phyloP scores from a whole-genome alignment of 2,888 invertebrate genomes.

The Ennomos erosarius region DNA sequence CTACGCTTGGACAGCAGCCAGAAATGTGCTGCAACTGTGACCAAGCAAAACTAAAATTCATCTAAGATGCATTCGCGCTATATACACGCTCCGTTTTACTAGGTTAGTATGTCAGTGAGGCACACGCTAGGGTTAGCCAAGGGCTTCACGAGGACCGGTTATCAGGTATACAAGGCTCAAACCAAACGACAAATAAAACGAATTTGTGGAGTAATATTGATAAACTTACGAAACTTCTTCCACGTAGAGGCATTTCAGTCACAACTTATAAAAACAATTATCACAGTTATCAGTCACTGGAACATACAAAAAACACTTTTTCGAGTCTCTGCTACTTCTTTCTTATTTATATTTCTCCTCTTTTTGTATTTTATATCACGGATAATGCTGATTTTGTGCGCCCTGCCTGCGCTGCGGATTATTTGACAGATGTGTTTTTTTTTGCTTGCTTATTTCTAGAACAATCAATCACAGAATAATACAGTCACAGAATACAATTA shows the following conservation, averaged over 20 bases:
- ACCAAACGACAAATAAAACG: conserved; percentile 16
- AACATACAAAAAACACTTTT: conserved; percentile 7
- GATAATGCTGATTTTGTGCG: too few species aligned
- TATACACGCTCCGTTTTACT: conserved; percentile 46
- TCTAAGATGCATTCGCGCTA: conserved; percentile 60
- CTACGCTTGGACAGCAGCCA: conserved; percentile 74
- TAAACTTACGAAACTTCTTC: conserved; percentile 75
- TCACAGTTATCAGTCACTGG: conserved; percentile 17
- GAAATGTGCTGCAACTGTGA: conserved; percentile 69
- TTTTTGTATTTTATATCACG: too few species aligned
- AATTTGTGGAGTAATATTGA: conserved; percentile 49
- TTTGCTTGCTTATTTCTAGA: too few species aligned
- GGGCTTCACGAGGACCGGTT: conserved; percentile 48
- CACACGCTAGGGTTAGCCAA: conserved; percentile 43
- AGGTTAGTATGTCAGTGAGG: conserved; percentile 58
- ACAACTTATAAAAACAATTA: conserved; percentile 51
- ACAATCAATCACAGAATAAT: too few species aligned
- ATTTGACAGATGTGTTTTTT: too few species aligned
- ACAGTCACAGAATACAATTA: too few species aligned
- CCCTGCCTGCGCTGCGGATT: too few species aligned
- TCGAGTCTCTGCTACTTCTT: neutral
- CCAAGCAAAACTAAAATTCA: conserved; percentile 73
- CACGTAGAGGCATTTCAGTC: conserved; percentile 78
- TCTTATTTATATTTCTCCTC: neutral
- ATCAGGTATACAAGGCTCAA: conserved; percentile 50